Percentiles rank a stretch among this genome's conserved stretches.
These are phyloP conservation scores for Aselliscus stoliczkanus DNA, from an alignment of 2,797 vertebrate genomes.

Conservation along the genomic window DNA sequence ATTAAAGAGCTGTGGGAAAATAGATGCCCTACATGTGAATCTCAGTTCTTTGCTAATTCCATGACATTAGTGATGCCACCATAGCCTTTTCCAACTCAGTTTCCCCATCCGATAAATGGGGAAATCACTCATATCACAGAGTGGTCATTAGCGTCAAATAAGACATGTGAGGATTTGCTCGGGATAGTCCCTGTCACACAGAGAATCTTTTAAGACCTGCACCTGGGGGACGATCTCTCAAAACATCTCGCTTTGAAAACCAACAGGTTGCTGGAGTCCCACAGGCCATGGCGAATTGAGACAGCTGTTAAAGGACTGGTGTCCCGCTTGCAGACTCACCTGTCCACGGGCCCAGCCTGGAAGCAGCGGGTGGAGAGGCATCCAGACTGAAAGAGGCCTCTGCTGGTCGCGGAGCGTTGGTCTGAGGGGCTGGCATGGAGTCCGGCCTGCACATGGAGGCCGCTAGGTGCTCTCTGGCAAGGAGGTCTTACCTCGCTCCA, in stretches of 20 bases:
- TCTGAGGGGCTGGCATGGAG: not conserved
- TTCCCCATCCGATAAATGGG: not conserved
- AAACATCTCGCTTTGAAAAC: not conserved
- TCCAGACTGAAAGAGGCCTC: not conserved
- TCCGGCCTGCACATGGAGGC: too few species aligned
- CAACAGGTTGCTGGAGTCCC: not conserved
- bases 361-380: rapidly evolving
- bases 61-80: not conserved
- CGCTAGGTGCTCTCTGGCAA: rapidly evolving
- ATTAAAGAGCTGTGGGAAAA: not conserved
- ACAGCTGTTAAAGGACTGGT: not conserved
- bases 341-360: not conserved
- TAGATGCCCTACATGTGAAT: not conserved
- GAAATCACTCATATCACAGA: not conserved
- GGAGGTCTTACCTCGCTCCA: not conserved
- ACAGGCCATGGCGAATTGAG: not conserved
- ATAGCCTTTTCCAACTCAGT: not conserved
- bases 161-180: not conserved
- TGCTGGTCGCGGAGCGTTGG: not conserved
- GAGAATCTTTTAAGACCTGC: not conserved
- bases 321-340: not conserved
- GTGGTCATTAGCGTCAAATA: not conserved
- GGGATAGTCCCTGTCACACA: not conserved
- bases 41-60: not conserved
- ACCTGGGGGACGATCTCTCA: not conserved